A percentile compares a stretch with the other conserved stretches of the same genome.
Evolutionary conservation across 2,888 invertebrate species (phyloP).

Genomic region (Ashinkailepas kermadecensis): DNA sequence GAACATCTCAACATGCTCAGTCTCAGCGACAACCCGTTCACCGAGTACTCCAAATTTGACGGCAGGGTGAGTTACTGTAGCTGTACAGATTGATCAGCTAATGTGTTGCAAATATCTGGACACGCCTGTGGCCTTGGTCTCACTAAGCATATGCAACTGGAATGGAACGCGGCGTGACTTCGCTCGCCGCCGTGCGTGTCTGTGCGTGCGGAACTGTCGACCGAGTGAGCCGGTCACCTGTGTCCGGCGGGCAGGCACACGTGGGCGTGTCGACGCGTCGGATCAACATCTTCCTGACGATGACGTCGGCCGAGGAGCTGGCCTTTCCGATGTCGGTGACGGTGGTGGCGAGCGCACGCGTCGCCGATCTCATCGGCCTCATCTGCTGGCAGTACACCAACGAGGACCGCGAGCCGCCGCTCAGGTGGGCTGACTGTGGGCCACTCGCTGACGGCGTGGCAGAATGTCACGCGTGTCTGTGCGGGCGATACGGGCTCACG

Average conservation of each 20-base stretch:
- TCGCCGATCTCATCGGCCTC: conserved; percentile 83
- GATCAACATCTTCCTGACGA: conserved; percentile 82
- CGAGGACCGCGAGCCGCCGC: conserved; percentile 52
- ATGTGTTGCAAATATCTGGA: no score
- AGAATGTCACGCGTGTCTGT: no score
- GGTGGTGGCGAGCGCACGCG: conserved; percentile 74
- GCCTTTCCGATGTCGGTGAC: conserved; percentile 70
- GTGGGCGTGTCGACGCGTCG: conserved; percentile 68
- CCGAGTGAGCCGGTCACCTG: conserved; percentile 4
- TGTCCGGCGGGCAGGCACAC: conserved; percentile 51
- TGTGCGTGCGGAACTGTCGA: no score
- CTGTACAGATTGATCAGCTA: no score
- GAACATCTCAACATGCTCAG: conserved; percentile 56
- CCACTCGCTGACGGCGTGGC: not conserved
- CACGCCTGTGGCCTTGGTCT: no score
- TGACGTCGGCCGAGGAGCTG: conserved; percentile 44
- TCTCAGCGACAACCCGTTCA: conserved; percentile 63
- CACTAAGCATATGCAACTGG: no score
- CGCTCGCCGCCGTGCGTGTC: no score
- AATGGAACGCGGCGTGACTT: no score
- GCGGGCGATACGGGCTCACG: no score
- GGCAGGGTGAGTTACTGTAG: conserved; percentile 52
- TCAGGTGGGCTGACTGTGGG: conserved; percentile 40
- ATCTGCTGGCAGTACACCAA: conserved; percentile 60
- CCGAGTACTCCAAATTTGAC: conserved; percentile 84